These are phyloP conservation scores for Molossus molossus DNA, from an alignment of 2,797 vertebrate genomes.

Conservation along the genomic window DNA sequence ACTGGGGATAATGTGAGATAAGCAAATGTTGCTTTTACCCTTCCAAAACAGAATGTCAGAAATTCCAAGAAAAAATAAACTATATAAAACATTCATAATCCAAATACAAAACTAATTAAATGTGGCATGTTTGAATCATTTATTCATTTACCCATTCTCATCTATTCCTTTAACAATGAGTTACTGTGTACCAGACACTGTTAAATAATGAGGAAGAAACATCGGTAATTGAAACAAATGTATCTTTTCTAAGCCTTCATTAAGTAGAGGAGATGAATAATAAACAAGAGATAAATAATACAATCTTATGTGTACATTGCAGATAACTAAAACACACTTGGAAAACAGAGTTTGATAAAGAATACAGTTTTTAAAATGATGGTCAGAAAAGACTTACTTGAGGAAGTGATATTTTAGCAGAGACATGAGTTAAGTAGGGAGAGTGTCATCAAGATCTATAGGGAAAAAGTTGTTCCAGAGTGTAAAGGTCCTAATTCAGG, in stretches of 20 bases:
- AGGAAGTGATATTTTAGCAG: not conserved
- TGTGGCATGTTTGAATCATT: not conserved
- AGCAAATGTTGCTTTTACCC: not conserved
- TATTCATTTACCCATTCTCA: not conserved
- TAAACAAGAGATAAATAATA: not conserved
- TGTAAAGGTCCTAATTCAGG: not conserved
- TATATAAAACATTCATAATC: not conserved
- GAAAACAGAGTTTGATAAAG: not conserved
- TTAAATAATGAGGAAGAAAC: not conserved
- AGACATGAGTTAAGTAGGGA: not conserved
- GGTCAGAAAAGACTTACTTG: too few relatives aligned
- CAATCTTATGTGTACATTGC: not conserved
- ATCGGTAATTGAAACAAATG: not conserved
- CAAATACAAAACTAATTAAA: constrained; percentile 16
- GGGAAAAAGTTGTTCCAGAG: not conserved
- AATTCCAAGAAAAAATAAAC: not conserved
- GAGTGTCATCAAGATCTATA: not conserved
- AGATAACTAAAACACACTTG: not conserved
- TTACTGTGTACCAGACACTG: not conserved
- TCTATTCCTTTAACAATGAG: not conserved
- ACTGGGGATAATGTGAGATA: not conserved
- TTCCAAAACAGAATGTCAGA: not conserved
- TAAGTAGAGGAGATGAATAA: not conserved
- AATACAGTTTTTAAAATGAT: not conserved
- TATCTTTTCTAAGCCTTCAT: not conserved